These are phyloP conservation scores for Chaetura pelagica DNA, from an alignment of 2,113 vertebrate species.

Conservation along the genomic window DNA sequence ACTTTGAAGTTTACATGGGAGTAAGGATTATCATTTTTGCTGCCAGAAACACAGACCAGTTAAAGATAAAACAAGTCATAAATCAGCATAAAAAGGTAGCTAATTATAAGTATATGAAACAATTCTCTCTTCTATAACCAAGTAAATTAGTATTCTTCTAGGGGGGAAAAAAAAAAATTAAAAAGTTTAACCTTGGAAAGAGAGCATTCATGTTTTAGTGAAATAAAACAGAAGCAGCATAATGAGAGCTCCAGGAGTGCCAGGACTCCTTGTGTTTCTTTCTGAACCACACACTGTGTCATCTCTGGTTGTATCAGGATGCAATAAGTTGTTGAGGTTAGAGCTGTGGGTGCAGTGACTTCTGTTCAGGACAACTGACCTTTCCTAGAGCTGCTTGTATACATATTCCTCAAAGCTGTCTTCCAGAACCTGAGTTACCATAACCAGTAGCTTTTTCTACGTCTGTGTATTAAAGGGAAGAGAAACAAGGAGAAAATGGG, in stretches of 20 bases:
- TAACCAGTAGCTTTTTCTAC: not conserved
- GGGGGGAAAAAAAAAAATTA: not conserved
- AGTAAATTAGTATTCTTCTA: not conserved
- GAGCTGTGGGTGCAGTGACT: not conserved
- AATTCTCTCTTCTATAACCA: not conserved
- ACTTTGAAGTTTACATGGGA: constrained; percentile 34
- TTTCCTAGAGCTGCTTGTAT: not conserved
- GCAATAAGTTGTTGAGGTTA: not conserved
- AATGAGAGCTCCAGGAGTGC: not conserved
- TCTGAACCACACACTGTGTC: not conserved
- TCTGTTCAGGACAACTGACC: not conserved
- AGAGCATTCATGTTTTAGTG: not conserved
- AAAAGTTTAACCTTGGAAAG: not conserved
- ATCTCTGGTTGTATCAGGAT: not conserved
- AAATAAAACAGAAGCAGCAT: not conserved
- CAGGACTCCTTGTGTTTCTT: not conserved
- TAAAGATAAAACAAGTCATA: constrained; percentile 25
- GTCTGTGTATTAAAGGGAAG: not conserved
- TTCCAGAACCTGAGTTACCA: not conserved
- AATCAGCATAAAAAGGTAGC: not conserved
- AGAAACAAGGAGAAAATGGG: not conserved
- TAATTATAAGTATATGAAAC: constrained; percentile 1
- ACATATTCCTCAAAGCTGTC: not conserved
- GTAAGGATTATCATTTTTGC: constrained; percentile 13
- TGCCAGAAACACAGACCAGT: not conserved